These are phyloP conservation scores for Agriopis marginaria DNA, from an alignment of 2,888 invertebrate species.

Conservation along the genomic window DNA sequence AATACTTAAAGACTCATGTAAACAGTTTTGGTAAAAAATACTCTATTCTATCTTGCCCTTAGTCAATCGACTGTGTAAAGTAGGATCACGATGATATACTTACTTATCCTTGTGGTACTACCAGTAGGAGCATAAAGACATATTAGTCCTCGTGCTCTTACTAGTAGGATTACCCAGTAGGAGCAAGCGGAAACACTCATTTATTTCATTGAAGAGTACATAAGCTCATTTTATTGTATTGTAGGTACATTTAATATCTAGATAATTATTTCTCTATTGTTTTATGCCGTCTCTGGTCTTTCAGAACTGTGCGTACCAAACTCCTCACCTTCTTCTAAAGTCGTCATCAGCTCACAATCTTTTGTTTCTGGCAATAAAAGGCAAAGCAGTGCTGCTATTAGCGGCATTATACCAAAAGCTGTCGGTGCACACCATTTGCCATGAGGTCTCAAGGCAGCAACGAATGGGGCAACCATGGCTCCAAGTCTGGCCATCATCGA, in stretches of 20 bases:
- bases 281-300: slow-evolving; percentile 7
- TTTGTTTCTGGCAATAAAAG: slow-evolving; percentile 92
- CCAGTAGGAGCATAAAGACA: too few relatives aligned
- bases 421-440: slow-evolving; percentile 89
- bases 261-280: neutral
- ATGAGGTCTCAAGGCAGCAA: slow-evolving; percentile 86
- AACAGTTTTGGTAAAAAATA: too few relatives aligned
- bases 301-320: slow-evolving; percentile 51
- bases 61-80: neutral
- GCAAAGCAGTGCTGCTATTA: slow-evolving; percentile 88
- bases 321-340: slow-evolving; percentile 91
- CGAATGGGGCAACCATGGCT: slow-evolving; percentile 93
- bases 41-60: neutral
- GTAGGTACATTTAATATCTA: neutral
- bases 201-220: neutral
- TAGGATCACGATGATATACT: too few relatives aligned
- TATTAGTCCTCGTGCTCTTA: too few relatives aligned
- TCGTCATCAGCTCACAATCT: slow-evolving; percentile 90
- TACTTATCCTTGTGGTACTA: too few relatives aligned
- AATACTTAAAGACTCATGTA: too few relatives aligned
- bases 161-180: too few relatives aligned
- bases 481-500: slow-evolving; percentile 95
- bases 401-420: slow-evolving; percentile 89
- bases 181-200: too few relatives aligned
- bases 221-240: neutral